Conservation (phyloP, 2,888 invertebrate genomes). For the Platycheirus rosarum region DNA sequence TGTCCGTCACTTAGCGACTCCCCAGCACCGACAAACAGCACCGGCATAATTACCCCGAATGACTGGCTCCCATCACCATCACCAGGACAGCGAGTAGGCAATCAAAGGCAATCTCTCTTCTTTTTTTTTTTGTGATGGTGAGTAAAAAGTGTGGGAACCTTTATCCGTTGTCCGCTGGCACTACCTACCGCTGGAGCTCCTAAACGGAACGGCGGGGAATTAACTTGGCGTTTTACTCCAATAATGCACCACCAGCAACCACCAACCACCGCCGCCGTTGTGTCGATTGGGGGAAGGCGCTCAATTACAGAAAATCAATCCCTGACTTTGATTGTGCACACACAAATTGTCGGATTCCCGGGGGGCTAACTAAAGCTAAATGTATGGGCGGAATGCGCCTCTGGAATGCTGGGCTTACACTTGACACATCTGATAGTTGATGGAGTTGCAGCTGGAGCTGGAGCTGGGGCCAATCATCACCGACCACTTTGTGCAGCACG, state of each 20-base stretch:
- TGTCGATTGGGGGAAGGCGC: slow-evolving; percentile 73
- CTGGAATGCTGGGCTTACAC: slow-evolving; percentile 58
- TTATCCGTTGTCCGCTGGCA: slow-evolving; percentile 47
- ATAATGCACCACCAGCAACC: slow-evolving; percentile 57
- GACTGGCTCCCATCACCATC: slow-evolving; percentile 70
- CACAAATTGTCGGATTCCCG: slow-evolving; percentile 72
- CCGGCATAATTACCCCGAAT: slow-evolving; percentile 73
- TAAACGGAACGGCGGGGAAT: slow-evolving; percentile 56
- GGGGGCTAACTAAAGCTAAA: slow-evolving; percentile 38
- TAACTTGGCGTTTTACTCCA: slow-evolving; percentile 72
- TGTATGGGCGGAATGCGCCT: slow-evolving; percentile 64
- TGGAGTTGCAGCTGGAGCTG: slow-evolving; percentile 5
- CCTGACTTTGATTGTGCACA: slow-evolving; percentile 72
- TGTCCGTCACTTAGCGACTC: slow-evolving; percentile 69
- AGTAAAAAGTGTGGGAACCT: slow-evolving; percentile 72
- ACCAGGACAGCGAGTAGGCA: slow-evolving; percentile 54
- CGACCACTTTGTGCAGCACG: slow-evolving; percentile 55
- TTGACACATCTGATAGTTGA: slow-evolving; percentile 53
- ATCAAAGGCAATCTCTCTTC: slow-evolving; percentile 71
- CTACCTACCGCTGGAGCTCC: slow-evolving; percentile 42
- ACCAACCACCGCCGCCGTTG: background rate
- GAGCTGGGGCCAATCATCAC: slow-evolving; percentile 62
- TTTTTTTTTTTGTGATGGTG: slow-evolving; percentile 27
- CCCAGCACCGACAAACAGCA: slow-evolving; percentile 69
- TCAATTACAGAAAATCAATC: slow-evolving; percentile 74